Conservation (phyloP, 2,113 vertebrate genomes). For the Noctilio leporinus region DNA sequence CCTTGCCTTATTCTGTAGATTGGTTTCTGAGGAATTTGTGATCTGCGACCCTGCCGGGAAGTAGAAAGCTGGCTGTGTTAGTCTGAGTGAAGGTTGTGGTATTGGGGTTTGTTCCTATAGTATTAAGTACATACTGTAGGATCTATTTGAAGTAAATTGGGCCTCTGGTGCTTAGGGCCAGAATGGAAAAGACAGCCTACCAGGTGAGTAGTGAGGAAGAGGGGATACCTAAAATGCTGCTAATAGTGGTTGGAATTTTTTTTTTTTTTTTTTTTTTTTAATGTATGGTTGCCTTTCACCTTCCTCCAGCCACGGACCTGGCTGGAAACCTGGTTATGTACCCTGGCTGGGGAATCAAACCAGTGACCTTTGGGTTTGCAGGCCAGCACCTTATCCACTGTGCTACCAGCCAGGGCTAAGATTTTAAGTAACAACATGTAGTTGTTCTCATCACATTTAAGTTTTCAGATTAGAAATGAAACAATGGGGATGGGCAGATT, state of each 20-base stretch:
- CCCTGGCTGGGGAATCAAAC: too few relatives aligned
- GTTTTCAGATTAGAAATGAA: background rate
- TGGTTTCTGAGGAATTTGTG: conserved; percentile 43
- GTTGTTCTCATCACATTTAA: background rate
- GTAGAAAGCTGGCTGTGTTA: background rate
- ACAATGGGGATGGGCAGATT: background rate
- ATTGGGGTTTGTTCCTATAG: background rate
- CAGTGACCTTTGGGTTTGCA: too few relatives aligned
- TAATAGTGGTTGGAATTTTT: background rate
- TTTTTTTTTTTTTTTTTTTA: too few relatives aligned
- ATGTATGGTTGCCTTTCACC: too few relatives aligned
- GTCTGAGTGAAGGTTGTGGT: background rate
- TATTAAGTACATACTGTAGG: background rate
- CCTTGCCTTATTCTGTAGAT: conserved; percentile 29
- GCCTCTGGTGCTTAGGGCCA: background rate
- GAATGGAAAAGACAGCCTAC: background rate
- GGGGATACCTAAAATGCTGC: background rate
- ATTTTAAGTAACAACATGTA: background rate
- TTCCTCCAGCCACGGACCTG: too few relatives aligned
- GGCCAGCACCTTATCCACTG: too few relatives aligned
- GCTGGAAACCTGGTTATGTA: too few relatives aligned
- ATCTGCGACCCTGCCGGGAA: conserved; percentile 18
- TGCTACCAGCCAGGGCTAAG: too few relatives aligned
- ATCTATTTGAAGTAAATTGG: background rate
- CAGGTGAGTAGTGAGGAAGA: background rate